phyloP scores from a whole-genome alignment of 2,113 vertebrate species.

The Chloroceryle aenea region DNA sequence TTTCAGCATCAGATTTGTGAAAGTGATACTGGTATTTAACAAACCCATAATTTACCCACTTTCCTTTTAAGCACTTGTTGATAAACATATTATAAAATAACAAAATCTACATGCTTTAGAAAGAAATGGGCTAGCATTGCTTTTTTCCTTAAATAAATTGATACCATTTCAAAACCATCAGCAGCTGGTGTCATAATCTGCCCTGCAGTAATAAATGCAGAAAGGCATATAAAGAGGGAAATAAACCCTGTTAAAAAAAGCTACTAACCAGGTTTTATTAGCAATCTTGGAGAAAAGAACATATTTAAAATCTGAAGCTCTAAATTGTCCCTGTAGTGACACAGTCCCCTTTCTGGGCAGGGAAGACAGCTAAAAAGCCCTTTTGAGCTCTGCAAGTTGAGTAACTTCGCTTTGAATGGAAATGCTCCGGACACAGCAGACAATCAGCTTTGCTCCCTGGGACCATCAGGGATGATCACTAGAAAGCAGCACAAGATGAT shows the following conservation, averaged over 20 bases:
- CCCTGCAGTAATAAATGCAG: background rate
- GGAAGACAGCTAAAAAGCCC: background rate
- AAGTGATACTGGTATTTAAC: background rate
- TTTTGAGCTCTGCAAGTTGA: background rate
- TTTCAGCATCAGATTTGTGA: background rate
- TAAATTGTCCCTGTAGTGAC: background rate
- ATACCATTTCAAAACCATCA: background rate
- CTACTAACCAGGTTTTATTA: background rate
- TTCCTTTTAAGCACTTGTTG: background rate
- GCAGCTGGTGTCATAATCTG: background rate
- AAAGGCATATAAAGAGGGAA: background rate
- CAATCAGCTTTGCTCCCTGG: conserved; percentile 13
- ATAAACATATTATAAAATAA: background rate
- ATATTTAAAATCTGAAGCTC: background rate
- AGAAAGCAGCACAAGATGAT: conserved; percentile 50
- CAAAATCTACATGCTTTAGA: background rate
- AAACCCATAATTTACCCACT: background rate
- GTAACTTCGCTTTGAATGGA: background rate
- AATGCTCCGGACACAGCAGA: background rate
- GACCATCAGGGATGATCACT: conserved; percentile 38
- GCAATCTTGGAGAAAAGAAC: background rate
- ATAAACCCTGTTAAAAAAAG: background rate
- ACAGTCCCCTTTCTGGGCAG: background rate
- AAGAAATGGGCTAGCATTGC: background rate
- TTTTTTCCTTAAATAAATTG: background rate